Percentiles rank a stretch among this genome's conserved stretches.
Conservation (phyloP, 1,140 invertebrate species). For the Drosophila prosaltans region DNA sequence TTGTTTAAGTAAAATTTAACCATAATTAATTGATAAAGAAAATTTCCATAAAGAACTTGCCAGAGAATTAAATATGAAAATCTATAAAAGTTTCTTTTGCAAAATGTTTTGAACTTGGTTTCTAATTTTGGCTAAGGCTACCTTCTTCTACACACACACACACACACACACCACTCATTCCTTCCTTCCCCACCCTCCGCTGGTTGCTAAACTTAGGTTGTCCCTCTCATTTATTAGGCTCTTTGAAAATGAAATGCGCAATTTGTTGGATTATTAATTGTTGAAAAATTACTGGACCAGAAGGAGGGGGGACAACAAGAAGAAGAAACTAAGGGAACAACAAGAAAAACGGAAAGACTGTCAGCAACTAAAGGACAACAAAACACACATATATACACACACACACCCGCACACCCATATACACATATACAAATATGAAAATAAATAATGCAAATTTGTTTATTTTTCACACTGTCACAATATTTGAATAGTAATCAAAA, state of each 20-base stretch:
- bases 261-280: constrained; percentile 56
- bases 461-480: constrained; percentile 71
- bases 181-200: neutral
- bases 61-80: constrained; percentile 6
- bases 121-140: neutral
- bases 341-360: neutral
- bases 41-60: constrained; percentile 5
- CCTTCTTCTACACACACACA: neutral
- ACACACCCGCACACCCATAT: constrained; percentile 34
- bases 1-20: constrained; percentile 6
- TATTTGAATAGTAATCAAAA: constrained; percentile 72
- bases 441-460: constrained; percentile 74
- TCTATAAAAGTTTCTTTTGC: neutral
- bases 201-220: too few species aligned
- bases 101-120: neutral
- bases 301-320: neutral
- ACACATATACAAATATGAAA: constrained; percentile 41
- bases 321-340: neutral
- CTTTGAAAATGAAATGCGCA: constrained; percentile 37
- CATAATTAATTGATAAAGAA: constrained; percentile 11
- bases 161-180: neutral
- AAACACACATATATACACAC: constrained; percentile 24
- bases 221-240: constrained; percentile 11
- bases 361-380: constrained; percentile 5
- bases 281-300: constrained; percentile 30